Percentiles rank a stretch among this genome's conserved stretches.
Conservation (phyloP, 2,113 vertebrate genomes). For the Grallaria varia region DNA sequence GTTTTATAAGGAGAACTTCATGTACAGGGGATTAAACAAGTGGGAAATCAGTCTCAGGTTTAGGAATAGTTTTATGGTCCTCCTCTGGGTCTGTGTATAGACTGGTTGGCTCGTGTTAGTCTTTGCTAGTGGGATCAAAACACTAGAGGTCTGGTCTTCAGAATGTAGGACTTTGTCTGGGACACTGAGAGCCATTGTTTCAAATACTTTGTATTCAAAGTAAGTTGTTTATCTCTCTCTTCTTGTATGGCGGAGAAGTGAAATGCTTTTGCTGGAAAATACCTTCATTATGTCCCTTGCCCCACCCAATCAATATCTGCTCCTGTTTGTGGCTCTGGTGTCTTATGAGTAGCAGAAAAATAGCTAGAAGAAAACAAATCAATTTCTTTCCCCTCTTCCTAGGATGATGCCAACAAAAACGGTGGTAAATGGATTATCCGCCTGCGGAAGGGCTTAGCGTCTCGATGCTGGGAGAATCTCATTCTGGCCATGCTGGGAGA, state of each 20-base stretch:
- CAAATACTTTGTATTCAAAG: neutral
- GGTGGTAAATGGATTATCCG: constrained; percentile 87
- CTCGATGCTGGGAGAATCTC: constrained; percentile 85
- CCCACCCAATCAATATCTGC: constrained; percentile 28
- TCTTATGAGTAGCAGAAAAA: constrained; percentile 5
- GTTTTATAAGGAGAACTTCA: neutral
- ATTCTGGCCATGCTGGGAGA: constrained; percentile 84
- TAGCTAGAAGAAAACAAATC: constrained; percentile 26
- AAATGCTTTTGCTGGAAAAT: constrained; percentile 10
- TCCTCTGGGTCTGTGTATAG: neutral
- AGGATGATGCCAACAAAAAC: constrained; percentile 88
- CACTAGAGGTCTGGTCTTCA: neutral
- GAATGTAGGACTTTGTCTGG: neutral
- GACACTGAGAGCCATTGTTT: neutral
- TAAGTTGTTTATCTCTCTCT: neutral
- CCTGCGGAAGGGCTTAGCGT: constrained; percentile 81
- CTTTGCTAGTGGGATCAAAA: neutral
- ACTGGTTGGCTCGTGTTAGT: neutral
- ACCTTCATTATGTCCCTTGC: neutral
- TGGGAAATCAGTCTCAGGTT: neutral
- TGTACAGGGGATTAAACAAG: neutral
- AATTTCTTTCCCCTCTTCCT: constrained; percentile 18
- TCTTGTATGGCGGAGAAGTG: neutral
- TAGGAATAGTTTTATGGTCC: neutral
- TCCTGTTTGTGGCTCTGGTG: neutral